Conservation (phyloP, 1,140 invertebrate species). For the Galleria mellonella region DNA sequence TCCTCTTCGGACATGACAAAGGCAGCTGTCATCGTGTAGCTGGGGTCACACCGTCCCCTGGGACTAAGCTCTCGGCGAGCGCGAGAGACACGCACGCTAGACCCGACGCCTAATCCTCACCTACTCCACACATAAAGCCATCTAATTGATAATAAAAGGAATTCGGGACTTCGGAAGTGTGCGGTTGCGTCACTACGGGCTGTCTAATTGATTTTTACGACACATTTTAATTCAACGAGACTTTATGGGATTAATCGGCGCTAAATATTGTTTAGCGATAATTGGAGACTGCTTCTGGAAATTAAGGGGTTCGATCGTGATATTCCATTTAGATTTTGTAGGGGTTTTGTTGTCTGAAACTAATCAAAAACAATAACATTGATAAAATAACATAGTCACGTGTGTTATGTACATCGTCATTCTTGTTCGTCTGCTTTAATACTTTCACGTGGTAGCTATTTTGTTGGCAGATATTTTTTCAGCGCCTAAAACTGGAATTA, state of each 20-base stretch:
- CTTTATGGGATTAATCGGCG: slow-evolving; percentile 36
- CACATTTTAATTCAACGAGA: slow-evolving; percentile 33
- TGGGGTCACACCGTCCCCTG: slow-evolving; percentile 53
- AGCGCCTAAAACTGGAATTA: not conserved
- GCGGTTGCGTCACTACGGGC: slow-evolving; percentile 53
- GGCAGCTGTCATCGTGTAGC: slow-evolving; percentile 56
- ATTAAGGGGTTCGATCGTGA: not conserved
- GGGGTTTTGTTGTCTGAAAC: no score
- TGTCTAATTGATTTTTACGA: slow-evolving; percentile 65
- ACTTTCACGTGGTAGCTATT: no score
- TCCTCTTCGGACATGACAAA: slow-evolving; percentile 53
- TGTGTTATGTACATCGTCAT: no score
- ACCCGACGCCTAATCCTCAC: slow-evolving; percentile 53
- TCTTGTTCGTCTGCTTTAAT: no score
- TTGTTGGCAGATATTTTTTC: no score
- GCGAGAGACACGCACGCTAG: slow-evolving; percentile 48
- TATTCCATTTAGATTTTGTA: not conserved
- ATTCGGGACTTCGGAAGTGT: slow-evolving; percentile 45
- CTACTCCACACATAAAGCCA: slow-evolving; percentile 64
- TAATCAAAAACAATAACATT: no score
- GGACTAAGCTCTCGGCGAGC: slow-evolving; percentile 48
- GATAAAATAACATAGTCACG: no score
- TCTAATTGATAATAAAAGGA: slow-evolving; percentile 70
- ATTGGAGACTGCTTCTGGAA: slow-evolving; percentile 21
- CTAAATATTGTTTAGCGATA: slow-evolving; percentile 49